These are phyloP conservation scores for Onychorhynchus coronatus DNA, from an alignment of 2,113 vertebrate genomes.

Conservation along the genomic window DNA sequence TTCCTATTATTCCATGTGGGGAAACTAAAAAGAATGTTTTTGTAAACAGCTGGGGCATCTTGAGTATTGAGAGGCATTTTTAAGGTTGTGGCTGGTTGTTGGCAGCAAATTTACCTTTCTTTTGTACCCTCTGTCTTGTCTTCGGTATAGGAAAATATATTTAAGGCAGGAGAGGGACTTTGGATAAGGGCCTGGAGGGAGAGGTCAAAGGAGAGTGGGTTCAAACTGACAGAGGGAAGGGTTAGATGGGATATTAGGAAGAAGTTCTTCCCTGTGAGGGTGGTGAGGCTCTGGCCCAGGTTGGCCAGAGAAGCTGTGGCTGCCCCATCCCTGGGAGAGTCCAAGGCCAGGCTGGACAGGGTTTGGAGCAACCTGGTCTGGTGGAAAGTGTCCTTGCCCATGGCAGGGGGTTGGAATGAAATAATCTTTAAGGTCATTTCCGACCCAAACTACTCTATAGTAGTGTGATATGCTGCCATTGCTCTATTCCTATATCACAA, in stretches of 20 bases:
- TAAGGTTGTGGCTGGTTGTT: not conserved
- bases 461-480: not conserved
- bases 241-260: not conserved
- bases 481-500: not conserved
- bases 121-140: too few relatives aligned
- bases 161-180: not conserved
- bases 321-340: not conserved
- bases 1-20: rapidly evolving
- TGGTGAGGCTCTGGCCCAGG: too few relatives aligned
- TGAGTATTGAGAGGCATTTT: not conserved
- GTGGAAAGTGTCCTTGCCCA: not conserved
- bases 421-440: not conserved
- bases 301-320: too few relatives aligned
- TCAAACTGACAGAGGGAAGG: not conserved
- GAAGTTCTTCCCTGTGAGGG: not conserved
- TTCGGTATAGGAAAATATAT: rapidly evolving
- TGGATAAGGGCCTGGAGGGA: not conserved
- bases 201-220: not conserved
- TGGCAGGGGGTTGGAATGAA: not conserved
- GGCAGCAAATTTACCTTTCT: not conserved
- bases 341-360: too few relatives aligned
- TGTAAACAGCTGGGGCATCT: not conserved
- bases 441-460: not conserved
- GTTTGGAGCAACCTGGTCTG: rapidly evolving
- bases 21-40: not conserved